Conservation (phyloP, 2,113 vertebrate genomes). For the Coreoperca whiteheadi region DNA sequence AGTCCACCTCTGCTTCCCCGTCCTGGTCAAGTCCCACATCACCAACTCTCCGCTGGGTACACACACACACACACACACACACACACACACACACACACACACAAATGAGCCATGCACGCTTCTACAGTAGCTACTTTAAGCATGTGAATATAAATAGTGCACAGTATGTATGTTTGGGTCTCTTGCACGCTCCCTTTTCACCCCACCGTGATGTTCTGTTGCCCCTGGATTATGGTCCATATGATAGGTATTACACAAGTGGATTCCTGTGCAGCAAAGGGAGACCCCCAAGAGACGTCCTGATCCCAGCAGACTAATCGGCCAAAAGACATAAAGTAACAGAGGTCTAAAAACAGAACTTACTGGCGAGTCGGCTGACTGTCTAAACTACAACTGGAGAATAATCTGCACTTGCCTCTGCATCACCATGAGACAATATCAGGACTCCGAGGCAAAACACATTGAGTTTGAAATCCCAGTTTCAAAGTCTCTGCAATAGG, state of each 20-base stretch:
- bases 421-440: not conserved
- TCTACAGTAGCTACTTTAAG: not conserved
- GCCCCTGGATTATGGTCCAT: not conserved
- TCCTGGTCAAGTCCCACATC: slow-evolving; percentile 90
- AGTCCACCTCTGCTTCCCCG: slow-evolving; percentile 90
- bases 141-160: not conserved
- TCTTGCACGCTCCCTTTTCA: not conserved
- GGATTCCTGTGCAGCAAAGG: not conserved
- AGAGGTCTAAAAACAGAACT: not conserved
- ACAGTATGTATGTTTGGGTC: not conserved
- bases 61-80: slow-evolving; percentile 18
- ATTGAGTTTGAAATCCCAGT: not conserved
- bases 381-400: not conserved
- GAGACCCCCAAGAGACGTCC: too few species aligned
- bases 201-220: not conserved
- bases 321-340: too few species aligned
- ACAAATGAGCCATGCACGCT: not conserved
- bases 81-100: not conserved
- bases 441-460: not conserved
- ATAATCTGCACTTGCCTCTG: not conserved
- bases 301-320: too few species aligned
- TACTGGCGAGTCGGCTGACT: not conserved
- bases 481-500: not conserved
- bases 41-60: slow-evolving; percentile 90
- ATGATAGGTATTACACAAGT: not conserved